Percentiles rank a stretch among this genome's conserved stretches.
Evolutionary conservation across 2,888 invertebrate species (phyloP).

Genomic region (Podabrus alpinus): DNA sequence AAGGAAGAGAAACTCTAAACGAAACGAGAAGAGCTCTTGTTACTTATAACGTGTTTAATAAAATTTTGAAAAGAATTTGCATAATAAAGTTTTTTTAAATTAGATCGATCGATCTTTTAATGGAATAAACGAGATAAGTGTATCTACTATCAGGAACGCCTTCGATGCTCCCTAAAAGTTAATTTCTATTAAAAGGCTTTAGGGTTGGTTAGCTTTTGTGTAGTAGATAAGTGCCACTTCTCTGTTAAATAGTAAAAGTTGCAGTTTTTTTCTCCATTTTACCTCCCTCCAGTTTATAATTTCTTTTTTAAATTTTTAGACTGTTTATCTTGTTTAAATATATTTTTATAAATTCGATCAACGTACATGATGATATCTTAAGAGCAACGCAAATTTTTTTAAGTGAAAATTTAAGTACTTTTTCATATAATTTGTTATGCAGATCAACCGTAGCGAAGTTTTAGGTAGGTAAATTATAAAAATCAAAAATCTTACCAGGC

Average conservation of each 20-base stretch:
- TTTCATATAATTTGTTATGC: no score
- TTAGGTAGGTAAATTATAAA: no score
- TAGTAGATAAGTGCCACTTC: neutral
- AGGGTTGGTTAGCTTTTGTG: neutral
- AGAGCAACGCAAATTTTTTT: no score
- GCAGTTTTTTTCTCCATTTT: neutral
- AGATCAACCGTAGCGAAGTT: no score
- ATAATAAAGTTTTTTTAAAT: neutral
- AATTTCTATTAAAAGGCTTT: neutral
- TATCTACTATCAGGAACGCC: neutral
- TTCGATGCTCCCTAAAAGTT: neutral
- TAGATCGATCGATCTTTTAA: neutral
- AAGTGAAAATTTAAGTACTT: no score
- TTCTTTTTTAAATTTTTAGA: neutral
- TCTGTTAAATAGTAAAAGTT: neutral
- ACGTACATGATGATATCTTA: neutral
- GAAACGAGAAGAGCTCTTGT: neutral
- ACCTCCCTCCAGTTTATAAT: neutral
- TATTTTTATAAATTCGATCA: neutral
- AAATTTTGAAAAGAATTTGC: neutral
- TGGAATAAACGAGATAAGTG: neutral
- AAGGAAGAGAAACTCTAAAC: neutral
- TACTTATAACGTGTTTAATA: neutral
- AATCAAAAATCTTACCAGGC: no score
- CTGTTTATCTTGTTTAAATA: neutral